phyloP scores from a whole-genome alignment of 2,888 invertebrate genomes.

The Chironomus tentans region DNA sequence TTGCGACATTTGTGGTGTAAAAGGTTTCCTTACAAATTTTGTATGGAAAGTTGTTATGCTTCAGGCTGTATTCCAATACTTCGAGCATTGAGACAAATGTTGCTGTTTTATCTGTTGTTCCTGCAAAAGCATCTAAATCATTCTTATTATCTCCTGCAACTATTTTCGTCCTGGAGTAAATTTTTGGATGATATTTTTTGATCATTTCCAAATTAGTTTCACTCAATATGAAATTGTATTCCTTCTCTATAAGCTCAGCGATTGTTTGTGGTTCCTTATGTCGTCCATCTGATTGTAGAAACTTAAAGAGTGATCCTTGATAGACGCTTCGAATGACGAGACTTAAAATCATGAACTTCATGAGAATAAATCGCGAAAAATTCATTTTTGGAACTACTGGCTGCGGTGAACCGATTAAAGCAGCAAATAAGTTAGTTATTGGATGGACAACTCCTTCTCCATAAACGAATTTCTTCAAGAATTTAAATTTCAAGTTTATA shows the following conservation, averaged over 20 bases:
- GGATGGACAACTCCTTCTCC: neutral
- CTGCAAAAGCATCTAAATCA: too few species aligned
- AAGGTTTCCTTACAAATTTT: neutral
- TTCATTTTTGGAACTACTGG: neutral
- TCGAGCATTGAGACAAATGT: too few species aligned
- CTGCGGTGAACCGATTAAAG: neutral
- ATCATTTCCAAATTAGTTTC: neutral
- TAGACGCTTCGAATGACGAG: conserved; percentile 4
- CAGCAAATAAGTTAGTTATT: neutral
- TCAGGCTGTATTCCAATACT: too few species aligned
- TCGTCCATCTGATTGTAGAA: neutral
- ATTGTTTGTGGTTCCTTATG: neutral
- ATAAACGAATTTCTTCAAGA: neutral
- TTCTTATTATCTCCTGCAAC: too few species aligned
- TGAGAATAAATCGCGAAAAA: conserved; percentile 5
- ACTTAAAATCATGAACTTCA: conserved; percentile 4
- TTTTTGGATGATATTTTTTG: neutral
- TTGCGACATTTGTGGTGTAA: neutral
- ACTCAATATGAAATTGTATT: neutral
- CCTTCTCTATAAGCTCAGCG: neutral
- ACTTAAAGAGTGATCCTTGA: conserved; percentile 13
- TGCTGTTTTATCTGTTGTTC: too few species aligned
- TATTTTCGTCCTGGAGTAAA: neutral
- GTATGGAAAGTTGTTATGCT: neutral
- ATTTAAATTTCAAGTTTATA: neutral